Conservation (phyloP, 2,113 vertebrate genomes). For the Odocoileus hemionus region DNA sequence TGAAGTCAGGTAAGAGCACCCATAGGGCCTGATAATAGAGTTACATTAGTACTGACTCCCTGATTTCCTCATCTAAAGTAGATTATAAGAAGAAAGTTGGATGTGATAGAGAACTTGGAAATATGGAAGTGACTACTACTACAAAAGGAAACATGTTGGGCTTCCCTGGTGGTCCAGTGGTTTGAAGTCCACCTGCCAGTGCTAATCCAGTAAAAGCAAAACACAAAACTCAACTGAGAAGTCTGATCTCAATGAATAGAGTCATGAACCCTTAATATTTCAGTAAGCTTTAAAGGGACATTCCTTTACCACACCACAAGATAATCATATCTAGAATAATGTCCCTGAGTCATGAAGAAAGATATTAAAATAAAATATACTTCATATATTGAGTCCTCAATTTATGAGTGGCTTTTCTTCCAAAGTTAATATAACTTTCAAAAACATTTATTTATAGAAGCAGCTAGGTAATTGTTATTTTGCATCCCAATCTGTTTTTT, state of each 20-base stretch:
- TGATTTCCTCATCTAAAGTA: neutral
- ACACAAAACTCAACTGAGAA: neutral
- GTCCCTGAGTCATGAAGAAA: neutral
- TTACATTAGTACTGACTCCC: neutral
- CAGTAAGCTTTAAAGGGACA: neutral
- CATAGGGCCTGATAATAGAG: neutral
- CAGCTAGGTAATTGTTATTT: neutral
- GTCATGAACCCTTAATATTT: neutral
- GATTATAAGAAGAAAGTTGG: neutral
- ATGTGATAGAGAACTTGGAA: neutral
- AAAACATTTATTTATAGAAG: neutral
- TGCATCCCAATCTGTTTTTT: neutral
- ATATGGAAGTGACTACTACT: neutral
- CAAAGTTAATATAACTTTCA: constrained; percentile 15
- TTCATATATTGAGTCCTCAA: neutral
- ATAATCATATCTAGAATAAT: neutral
- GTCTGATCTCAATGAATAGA: neutral
- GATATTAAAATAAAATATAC: neutral
- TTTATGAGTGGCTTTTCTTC: neutral
- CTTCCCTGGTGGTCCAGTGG: neutral
- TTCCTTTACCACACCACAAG: neutral
- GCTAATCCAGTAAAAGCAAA: neutral
- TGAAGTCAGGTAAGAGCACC: neutral
- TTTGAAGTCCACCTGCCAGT: neutral
- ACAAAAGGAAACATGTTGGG: neutral